These are phyloP conservation scores for Myotis daubentonii DNA, from an alignment of 2,797 vertebrate species.

Conservation along the genomic window DNA sequence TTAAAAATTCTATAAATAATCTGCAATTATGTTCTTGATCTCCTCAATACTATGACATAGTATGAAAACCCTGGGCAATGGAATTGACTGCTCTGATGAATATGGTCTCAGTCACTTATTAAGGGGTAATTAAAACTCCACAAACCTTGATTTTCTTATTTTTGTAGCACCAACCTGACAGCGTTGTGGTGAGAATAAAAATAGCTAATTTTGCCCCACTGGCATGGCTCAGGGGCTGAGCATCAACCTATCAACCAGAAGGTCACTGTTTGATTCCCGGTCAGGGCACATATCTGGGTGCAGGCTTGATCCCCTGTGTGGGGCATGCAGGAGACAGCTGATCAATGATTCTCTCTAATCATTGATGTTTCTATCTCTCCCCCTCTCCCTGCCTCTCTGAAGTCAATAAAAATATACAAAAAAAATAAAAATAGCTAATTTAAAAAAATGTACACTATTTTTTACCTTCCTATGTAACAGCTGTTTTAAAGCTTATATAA, in stretches of 20 bases:
- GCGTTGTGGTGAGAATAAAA: neutral
- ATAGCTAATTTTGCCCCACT: neutral
- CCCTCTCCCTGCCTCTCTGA: too few species aligned
- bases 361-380: too few species aligned
- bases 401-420: too few species aligned
- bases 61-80: neutral
- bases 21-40: neutral
- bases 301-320: too few species aligned
- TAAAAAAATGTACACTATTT: neutral
- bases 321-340: too few species aligned
- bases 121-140: neutral
- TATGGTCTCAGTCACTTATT: neutral
- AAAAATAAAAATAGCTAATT: neutral
- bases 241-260: too few species aligned
- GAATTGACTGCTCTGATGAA: neutral
- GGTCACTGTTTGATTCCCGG: too few species aligned
- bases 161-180: neutral
- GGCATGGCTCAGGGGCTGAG: too few species aligned
- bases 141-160: constrained; percentile 3
- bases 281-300: too few species aligned
- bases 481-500: neutral
- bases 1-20: neutral
- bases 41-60: neutral
- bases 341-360: too few species aligned
- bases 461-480: neutral